Evolutionary conservation across 2,113 vertebrate genomes (phyloP), one percentile per base, ranked within the genome.

Genomic region (Chloroceryle aenea): DNA sequence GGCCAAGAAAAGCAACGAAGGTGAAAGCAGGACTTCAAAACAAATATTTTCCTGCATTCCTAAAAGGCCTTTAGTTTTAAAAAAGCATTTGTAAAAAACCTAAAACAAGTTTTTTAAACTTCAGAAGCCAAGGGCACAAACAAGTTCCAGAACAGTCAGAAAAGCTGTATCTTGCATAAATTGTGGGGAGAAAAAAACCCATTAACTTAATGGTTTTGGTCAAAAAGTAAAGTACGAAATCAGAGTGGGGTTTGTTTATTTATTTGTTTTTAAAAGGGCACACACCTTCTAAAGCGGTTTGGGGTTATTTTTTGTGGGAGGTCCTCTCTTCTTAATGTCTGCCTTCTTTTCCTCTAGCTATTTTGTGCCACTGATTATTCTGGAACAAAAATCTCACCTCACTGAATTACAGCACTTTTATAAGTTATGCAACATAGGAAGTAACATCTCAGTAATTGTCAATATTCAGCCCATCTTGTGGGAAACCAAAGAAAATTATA

Each of bases 31-130:
- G 84, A 89, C 93, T 95, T 97, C 95, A 97, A 97, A 97, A 95
- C 93, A 97, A 97, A 97, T 96, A 96, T 97, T 96, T 95, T 97
- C 95, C 83, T 87, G 90, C 95, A 97, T 97, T 97, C 94, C 95
- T 97, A 87, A 96, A 94, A 91, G 95, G 92, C 96, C 82, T 97
- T 95, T 86, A 75, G 55, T 96, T 96, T 96, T n/a, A 87, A 90
- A 91, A 96, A 97, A 87, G 81, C 87, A 89, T 94, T 95, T 93
- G 62, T 93, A 95, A 97, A 97, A 96, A 96, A 96, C 14, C 77
- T 96, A 92, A 96, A 92, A 94, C 89, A 96, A 95, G 83, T 86
- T 94, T 94, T 72, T 48, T 93, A 89, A 96, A 79, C 30, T 96
- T 92, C 69, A 95, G 85, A 93, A 96, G 81, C 93, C 93, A 91